Percentiles rank a stretch among this genome's conserved stretches.
phyloP scores from a whole-genome alignment of 2,113 vertebrate species.

The Capreolus pygargus region DNA sequence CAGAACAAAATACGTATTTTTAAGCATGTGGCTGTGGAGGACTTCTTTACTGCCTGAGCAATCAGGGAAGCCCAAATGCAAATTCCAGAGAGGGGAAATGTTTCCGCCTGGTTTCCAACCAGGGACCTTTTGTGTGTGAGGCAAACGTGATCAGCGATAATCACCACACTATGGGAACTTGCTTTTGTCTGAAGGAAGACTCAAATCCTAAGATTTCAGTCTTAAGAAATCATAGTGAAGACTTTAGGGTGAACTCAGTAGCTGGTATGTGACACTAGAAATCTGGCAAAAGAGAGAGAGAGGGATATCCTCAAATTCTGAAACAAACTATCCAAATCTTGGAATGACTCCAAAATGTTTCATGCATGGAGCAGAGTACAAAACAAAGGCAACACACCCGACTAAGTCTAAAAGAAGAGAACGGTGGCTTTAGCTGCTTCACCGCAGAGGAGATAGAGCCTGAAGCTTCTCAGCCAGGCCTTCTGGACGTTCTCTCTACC shows the following conservation, averaged over 20 bases:
- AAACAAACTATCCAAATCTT: not conserved
- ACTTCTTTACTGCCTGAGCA: not conserved
- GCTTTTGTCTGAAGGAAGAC: not conserved
- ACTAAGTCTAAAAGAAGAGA: not conserved
- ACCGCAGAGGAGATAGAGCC: rapidly evolving
- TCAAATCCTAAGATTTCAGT: not conserved
- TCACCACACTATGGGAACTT: not conserved
- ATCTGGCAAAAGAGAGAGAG: not conserved
- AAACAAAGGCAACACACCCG: not conserved
- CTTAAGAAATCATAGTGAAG: not conserved
- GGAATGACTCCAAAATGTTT: not conserved
- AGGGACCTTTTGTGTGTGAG: not conserved
- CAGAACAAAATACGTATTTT: not conserved
- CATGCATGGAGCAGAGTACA: not conserved
- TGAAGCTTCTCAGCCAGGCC: not conserved
- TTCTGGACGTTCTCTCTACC: not conserved
- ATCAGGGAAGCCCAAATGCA: not conserved
- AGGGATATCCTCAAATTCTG: not conserved
- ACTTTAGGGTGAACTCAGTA: not conserved
- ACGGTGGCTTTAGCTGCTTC: rapidly evolving
- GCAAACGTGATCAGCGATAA: not conserved
- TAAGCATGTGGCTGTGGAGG: not conserved
- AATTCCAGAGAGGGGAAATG: not conserved
- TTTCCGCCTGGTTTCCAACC: not conserved
- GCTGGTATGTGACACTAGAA: not conserved